Evolutionary conservation across 2,797 vertebrate genomes (phyloP), one percentile per base, ranked within the genome.

Genomic region (Oreochromis mossambicus): DNA sequence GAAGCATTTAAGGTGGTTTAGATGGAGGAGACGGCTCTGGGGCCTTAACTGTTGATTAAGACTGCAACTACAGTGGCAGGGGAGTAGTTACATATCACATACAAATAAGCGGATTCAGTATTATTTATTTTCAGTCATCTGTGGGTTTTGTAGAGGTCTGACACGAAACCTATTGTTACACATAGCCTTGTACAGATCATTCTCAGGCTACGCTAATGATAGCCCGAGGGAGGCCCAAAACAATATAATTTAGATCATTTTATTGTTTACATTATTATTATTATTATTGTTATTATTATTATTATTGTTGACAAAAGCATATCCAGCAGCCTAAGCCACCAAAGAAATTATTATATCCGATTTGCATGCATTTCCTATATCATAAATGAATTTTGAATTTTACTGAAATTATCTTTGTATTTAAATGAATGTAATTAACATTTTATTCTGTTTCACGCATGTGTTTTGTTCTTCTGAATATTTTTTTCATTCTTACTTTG

Each of bases 341-440:
- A 97, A 97, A 97, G 96, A 97, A 94, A 92, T 91, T 91, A 92
- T 84, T 87, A 94, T 94, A 95, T 86, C 88, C 90, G 84, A 94
- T 91, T 91, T 96, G 96, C 96, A 96, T 96, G 96, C 91, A 94
- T 96, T 94, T 94, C 79, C 90, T 95, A 94, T 96, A 94, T 95
- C 80, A 93, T 94, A 94, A 75, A 92, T 87, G 73, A 90, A 87
- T 93, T 94, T 94, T 87, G 78, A 92, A 91, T 92, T 63, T 63
- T 93, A 92, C 89, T 92, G 87, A 94, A 93, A 95, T 92, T 85
- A 94, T 93, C 86, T 89, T 91, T 94, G 92, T 96, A 96, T 96
- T 96, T 96, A 96, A 96, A 96, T 95, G 96, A 97, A 97, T 97
- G 96, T 96, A 96, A 96, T 94, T 92, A 90, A 94, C 94, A 94